These are phyloP conservation scores for Tiliacea aurago DNA, from an alignment of 2,888 invertebrate genomes.

Conservation along the genomic window DNA sequence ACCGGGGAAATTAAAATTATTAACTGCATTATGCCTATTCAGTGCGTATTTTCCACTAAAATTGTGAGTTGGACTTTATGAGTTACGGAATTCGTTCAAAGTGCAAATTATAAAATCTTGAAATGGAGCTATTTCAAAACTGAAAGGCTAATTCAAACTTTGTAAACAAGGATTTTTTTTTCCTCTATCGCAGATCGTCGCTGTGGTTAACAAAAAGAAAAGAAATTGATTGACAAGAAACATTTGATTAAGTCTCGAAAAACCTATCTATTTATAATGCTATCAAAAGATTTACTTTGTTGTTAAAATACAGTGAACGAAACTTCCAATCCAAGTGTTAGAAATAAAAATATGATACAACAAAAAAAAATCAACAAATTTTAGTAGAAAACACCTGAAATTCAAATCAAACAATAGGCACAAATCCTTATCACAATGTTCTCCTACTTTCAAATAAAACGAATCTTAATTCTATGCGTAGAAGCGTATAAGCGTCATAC, in stretches of 20 bases:
- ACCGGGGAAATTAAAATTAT: constrained; percentile 72
- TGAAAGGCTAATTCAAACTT: constrained; percentile 1
- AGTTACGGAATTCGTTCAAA: constrained; percentile 27
- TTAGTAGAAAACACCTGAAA: constrained; percentile 78
- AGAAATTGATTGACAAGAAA: not conserved
- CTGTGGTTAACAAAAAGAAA: no score
- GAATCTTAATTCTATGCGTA: constrained; percentile 60
- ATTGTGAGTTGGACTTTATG: constrained; percentile 56
- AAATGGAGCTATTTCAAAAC: constrained; percentile 11
- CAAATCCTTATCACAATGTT: constrained; percentile 63
- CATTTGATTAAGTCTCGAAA: not conserved
- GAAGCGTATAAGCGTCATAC: constrained; percentile 65
- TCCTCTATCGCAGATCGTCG: not conserved
- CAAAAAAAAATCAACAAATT: constrained; percentile 64
- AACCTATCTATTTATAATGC: not conserved
- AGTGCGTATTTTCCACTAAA: constrained; percentile 72
- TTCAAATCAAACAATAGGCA: constrained; percentile 85
- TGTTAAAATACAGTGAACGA: constrained; percentile 40
- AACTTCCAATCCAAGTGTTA: constrained; percentile 39
- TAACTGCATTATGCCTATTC: constrained; percentile 65
- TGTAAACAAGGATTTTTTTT: not conserved
- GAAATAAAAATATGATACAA: constrained; percentile 28
- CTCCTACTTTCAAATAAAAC: constrained; percentile 54
- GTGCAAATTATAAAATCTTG: constrained; percentile 1
- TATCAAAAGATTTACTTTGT: not conserved